Base-by-base conservation (phyloP, 2,113 vertebrate genomes). In the Pterocles orientalis region DNA sequence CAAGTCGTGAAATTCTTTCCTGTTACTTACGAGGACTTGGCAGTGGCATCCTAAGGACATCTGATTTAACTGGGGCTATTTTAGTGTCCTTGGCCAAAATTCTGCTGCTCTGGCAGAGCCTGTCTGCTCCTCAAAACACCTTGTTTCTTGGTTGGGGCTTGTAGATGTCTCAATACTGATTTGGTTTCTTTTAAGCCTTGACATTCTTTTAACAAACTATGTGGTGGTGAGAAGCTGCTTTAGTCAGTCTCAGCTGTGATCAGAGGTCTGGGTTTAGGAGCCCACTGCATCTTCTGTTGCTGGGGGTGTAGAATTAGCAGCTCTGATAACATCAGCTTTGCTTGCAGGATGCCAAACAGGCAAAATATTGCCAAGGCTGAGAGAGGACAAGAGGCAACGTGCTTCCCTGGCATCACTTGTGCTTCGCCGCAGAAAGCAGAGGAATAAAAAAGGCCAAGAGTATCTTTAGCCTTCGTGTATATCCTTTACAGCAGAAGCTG, bases 1-100 rank as follows among this genome's bases (percentile, higher is more conserved):
- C 94, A 94, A 97, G 54, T 97, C 50, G 9, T 95, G 91, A 97
- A 94, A 98, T 97, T 98, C 97, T 97, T 96, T 94, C 21, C 94
- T 93, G 79, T 83, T 94, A 82, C 94, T 97, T 96, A 47, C 0
- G 17, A 90, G 93, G 93, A 93, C 94, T 97, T 96, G 96, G 95
- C 97, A 97, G 93, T 89, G 95, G 93, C 97, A 92, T 90, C 94
- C 76, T 34, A 73, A 86, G 91, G 86, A 76, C 95, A 93, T 90
- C 92, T 91, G 93, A 84, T 92, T 79, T 77, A 45, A 77, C 93
- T 78, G 87, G 56, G 82, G 72, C 85, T 94, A 94, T 97, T 96
- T 97, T 70, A 70, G 87, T 84, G 83, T 79, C 91, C 76, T 92
- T 69, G 48, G 70, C 70, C 62, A 94, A 90, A 96, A 81, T 86